phyloP scores from a whole-genome alignment of 2,797 vertebrate species.

The Pipistrellus kuhlii region DNA sequence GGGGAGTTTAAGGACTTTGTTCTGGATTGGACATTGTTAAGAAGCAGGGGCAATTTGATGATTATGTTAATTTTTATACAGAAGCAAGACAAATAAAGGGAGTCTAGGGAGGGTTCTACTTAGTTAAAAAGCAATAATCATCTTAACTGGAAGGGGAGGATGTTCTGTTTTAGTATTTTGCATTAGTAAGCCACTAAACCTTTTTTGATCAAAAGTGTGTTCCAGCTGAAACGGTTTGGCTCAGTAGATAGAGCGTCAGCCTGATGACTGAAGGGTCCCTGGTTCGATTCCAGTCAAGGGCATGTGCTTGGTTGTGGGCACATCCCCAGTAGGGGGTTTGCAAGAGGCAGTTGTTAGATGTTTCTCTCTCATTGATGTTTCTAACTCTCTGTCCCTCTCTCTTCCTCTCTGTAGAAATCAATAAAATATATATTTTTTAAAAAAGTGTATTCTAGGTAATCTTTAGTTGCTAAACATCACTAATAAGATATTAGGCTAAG shows the following conservation, averaged over 20 bases:
- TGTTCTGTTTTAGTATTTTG: not conserved
- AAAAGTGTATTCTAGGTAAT: not conserved
- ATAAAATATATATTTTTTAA: not conserved
- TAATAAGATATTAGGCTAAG: not conserved
- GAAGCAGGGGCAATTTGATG: not conserved
- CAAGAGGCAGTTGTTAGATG: too few species aligned
- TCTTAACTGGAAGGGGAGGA: not conserved
- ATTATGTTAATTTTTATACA: not conserved
- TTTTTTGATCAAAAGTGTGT: conserved; percentile 9
- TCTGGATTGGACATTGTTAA: conserved; percentile 26
- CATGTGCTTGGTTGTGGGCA: too few species aligned
- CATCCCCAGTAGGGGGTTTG: too few species aligned
- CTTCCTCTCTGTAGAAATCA: too few species aligned
- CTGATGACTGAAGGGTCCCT: too few species aligned
- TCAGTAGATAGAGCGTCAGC: too few species aligned
- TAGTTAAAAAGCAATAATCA: not conserved
- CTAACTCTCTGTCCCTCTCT: too few species aligned
- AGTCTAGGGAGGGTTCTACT: not conserved
- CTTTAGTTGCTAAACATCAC: not conserved
- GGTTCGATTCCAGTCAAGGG: too few species aligned
- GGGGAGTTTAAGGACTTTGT: not conserved
- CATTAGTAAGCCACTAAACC: conserved; percentile 4
- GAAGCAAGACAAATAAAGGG: not conserved
- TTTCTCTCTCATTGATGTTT: too few species aligned
- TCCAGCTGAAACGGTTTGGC: not conserved